Evolutionary conservation across 2,797 vertebrate species (phyloP).

Genomic region (Odontamblyopus rebecca): DNA sequence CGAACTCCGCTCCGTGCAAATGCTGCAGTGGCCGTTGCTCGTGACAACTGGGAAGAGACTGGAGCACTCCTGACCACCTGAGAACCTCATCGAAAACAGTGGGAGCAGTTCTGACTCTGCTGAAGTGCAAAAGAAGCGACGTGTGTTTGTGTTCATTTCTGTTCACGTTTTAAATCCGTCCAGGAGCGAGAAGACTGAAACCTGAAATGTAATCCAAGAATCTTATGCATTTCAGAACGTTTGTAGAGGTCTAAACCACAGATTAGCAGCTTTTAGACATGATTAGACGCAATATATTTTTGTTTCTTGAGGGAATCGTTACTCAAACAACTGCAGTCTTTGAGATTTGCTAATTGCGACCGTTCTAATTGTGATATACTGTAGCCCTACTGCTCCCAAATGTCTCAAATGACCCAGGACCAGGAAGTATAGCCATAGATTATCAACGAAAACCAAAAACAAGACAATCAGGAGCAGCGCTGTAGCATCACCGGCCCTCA

Average conservation of each 20-base stretch:
- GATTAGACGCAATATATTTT: too few species aligned
- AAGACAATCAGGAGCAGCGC: conserved; percentile 56
- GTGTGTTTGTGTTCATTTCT: not conserved
- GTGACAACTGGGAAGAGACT: conserved; percentile 74
- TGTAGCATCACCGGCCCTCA: conserved; percentile 39
- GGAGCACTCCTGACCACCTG: conserved; percentile 68
- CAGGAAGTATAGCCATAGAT: conserved; percentile 7
- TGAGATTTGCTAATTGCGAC: too few species aligned
- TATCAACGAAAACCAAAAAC: conserved; percentile 32
- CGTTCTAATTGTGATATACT: too few species aligned
- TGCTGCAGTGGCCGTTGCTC: conserved; percentile 35
- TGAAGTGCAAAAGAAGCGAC: too few species aligned
- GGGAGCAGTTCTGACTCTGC: conserved; percentile 22
- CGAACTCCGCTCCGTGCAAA: conserved; percentile 50
- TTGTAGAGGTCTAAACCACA: too few species aligned
- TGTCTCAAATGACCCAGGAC: not conserved
- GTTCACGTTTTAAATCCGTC: too few species aligned
- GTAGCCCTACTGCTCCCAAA: not conserved
- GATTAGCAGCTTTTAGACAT: too few species aligned
- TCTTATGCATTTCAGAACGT: too few species aligned
- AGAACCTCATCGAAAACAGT: conserved; percentile 59
- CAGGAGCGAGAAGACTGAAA: too few species aligned
- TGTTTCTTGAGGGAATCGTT: too few species aligned
- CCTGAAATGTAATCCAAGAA: too few species aligned
- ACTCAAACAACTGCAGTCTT: not conserved